Conservation (phyloP, 2,113 vertebrate genomes). For the Chloropsis hardwickii region DNA sequence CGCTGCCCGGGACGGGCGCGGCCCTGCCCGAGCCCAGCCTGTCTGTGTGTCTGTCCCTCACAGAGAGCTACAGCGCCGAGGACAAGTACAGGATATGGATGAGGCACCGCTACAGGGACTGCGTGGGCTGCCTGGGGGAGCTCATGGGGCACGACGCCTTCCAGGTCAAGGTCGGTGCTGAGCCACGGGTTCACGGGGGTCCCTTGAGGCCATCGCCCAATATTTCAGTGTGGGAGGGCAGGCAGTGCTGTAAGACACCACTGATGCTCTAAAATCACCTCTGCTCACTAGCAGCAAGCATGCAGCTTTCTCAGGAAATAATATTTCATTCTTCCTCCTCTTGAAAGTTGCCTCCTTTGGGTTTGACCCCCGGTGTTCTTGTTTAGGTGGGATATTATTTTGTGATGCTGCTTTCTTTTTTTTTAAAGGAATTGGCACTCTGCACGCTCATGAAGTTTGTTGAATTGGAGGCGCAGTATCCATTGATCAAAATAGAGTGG, state of each 20-base stretch:
- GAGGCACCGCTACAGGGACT: conserved; percentile 87
- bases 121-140: conserved; percentile 76
- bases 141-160: conserved; percentile 75
- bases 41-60: not conserved
- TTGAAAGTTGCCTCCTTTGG: not conserved
- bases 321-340: accelerated
- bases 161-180: conserved; percentile 78
- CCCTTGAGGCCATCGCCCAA: accelerated
- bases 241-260: accelerated
- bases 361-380: not conserved
- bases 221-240: accelerated
- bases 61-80: conserved; percentile 71
- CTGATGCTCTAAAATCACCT: not conserved
- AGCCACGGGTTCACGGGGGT: accelerated
- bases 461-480: conserved; percentile 77
- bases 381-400: accelerated
- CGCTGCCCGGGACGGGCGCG: not conserved
- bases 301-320: accelerated
- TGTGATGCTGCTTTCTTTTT: not conserved
- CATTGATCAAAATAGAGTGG: conserved; percentile 83
- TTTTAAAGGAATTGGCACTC: conserved; percentile 79
- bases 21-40: not conserved
- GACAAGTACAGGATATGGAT: conserved; percentile 89
- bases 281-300: not conserved
- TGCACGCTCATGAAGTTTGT: conserved; percentile 88